Conservation (phyloP, 2,888 invertebrate species). For the Abrostola tripartita region DNA sequence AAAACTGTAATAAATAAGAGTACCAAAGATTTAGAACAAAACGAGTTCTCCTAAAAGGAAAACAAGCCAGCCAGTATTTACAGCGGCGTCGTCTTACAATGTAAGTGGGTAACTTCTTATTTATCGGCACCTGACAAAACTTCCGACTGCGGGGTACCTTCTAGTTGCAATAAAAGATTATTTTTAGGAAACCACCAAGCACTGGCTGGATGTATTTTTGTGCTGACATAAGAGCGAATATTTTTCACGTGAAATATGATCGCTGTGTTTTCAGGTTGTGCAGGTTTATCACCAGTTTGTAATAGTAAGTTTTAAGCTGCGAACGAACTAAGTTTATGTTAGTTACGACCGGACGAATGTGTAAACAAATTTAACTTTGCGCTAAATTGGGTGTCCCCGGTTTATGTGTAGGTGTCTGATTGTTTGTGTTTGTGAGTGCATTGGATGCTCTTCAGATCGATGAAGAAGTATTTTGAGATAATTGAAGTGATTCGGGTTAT, state of each 20-base stretch:
- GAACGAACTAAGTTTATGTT: slow-evolving; percentile 14
- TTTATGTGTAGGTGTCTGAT: slow-evolving; percentile 2
- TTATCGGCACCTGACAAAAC: slow-evolving; percentile 53
- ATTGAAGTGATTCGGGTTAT: background rate
- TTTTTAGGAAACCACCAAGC: slow-evolving; percentile 55
- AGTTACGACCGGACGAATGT: slow-evolving; percentile 3
- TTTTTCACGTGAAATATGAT: slow-evolving; percentile 62
- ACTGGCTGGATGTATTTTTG: slow-evolving; percentile 61
- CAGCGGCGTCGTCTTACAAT: slow-evolving; percentile 43
- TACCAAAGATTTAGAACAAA: slow-evolving; percentile 23
- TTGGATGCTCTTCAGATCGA: background rate
- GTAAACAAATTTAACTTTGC: slow-evolving; percentile 26
- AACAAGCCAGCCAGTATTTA: slow-evolving; percentile 46
- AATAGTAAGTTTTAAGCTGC: slow-evolving; percentile 24
- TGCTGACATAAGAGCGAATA: slow-evolving; percentile 62
- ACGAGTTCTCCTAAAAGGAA: slow-evolving; percentile 29
- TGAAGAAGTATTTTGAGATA: background rate
- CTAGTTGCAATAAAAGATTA: slow-evolving; percentile 53
- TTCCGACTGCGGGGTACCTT: slow-evolving; percentile 31
- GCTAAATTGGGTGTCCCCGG: slow-evolving; percentile 7
- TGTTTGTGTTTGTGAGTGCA: slow-evolving; percentile 1
- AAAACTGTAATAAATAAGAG: background rate
- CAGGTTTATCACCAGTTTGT: slow-evolving; percentile 45
- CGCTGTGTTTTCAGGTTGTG: slow-evolving; percentile 37
- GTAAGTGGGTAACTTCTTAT: slow-evolving; percentile 53